Evolutionary conservation across 2,113 vertebrate species (phyloP).

Genomic region (Epinephelus cyanopodus): DNA sequence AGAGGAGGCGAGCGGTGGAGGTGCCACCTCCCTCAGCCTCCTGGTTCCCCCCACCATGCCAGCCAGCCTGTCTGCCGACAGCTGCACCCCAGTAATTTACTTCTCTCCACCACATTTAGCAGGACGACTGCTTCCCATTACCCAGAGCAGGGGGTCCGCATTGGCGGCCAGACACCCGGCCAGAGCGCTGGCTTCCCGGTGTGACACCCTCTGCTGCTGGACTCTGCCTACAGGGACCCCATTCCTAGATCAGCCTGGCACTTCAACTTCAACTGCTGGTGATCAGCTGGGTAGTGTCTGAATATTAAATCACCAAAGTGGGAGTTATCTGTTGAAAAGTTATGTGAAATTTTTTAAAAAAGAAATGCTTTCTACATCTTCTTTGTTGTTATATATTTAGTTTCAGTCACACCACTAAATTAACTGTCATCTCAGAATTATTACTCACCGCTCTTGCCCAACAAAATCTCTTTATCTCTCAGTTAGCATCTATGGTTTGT

Average conservation of each 20-base stretch:
- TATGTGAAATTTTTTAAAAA: not conserved
- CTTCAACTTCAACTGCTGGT: constrained; percentile 43
- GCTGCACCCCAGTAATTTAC: constrained; percentile 93
- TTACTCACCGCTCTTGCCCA: not conserved
- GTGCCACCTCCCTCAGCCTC: constrained; percentile 86
- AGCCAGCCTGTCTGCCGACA: constrained; percentile 89
- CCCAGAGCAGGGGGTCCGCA: constrained; percentile 84
- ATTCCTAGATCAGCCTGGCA: constrained; percentile 24
- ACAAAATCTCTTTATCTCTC: constrained; percentile 7
- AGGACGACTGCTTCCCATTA: constrained; percentile 89
- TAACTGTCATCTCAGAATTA: not conserved
- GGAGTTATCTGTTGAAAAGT: not conserved
- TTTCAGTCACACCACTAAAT: constrained; percentile 22
- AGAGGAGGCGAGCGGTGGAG: constrained; percentile 87
- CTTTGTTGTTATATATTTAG: not conserved
- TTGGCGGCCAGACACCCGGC: constrained; percentile 79
- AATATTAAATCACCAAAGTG: constrained; percentile 8
- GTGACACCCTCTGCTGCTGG: constrained; percentile 79
- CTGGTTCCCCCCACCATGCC: constrained; percentile 83
- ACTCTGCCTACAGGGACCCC: constrained; percentile 66
- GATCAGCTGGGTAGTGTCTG: constrained; percentile 20
- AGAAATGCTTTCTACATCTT: not conserved
- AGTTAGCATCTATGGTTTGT: not conserved
- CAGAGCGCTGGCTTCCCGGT: constrained; percentile 70
- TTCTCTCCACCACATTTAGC: constrained; percentile 97